A percentile compares a stretch with the other conserved stretches of the same genome.
Evolutionary conservation across 2,888 invertebrate species (phyloP).

Genomic region (Hirudinaria manillensis): DNA sequence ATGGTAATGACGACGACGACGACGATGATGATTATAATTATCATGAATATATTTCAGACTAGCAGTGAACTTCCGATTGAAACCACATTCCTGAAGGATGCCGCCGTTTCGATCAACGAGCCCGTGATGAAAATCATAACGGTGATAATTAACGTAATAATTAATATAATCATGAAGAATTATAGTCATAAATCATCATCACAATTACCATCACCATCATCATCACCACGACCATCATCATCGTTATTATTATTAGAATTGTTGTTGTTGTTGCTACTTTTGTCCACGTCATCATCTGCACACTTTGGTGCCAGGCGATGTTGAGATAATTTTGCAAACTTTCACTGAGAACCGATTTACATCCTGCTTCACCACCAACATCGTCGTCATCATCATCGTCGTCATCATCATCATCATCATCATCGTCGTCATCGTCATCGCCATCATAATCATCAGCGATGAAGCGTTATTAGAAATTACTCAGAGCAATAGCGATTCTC

Average conservation of each 20-base stretch:
- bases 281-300: too few relatives aligned
- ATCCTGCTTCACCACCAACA: not conserved
- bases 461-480: too few relatives aligned
- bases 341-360: too few relatives aligned
- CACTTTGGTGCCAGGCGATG: too few relatives aligned
- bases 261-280: not conserved
- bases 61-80: not conserved
- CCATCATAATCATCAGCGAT: not conserved
- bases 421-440: slow-evolving; percentile 14
- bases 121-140: too few relatives aligned
- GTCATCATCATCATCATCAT: slow-evolving; percentile 20
- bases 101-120: not conserved
- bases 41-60: too few relatives aligned
- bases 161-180: too few relatives aligned
- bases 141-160: too few relatives aligned
- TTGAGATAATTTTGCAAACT: too few relatives aligned
- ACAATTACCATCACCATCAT: not conserved
- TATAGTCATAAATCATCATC: not conserved
- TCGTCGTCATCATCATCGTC: not conserved
- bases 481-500: not conserved
- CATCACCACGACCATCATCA: not conserved
- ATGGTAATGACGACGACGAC: too few relatives aligned
- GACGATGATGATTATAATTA: too few relatives aligned
- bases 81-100: not conserved
- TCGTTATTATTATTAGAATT: slow-evolving; percentile 1